A percentile compares a stretch with the other conserved stretches of the same genome.
These are phyloP conservation scores for Crenuchus spilurus DNA, from an alignment of 2,797 vertebrate species.

Conservation along the genomic window DNA sequence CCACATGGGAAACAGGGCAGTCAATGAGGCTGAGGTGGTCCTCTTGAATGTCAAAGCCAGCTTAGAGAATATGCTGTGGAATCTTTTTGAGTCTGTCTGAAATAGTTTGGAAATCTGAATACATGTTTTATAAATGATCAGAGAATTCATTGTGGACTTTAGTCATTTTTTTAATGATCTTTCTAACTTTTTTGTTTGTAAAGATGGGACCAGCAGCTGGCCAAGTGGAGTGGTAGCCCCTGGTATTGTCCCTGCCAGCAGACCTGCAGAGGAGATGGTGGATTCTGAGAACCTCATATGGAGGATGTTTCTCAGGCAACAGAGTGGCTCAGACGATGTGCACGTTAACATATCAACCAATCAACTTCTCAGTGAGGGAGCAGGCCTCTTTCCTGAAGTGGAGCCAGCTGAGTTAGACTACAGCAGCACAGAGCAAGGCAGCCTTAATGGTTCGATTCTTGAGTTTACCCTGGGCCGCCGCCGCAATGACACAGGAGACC, in stretches of 20 bases:
- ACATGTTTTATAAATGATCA: neutral
- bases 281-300: constrained; percentile 87
- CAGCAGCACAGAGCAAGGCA: constrained; percentile 70
- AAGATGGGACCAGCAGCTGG: constrained; percentile 84
- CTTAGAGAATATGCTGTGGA: constrained; percentile 18
- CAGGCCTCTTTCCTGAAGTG: constrained; percentile 71
- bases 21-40: constrained; percentile 31
- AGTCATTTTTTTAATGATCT: neutral
- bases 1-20: constrained; percentile 28
- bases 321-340: constrained; percentile 76
- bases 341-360: constrained; percentile 85
- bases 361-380: constrained; percentile 82
- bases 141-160: neutral
- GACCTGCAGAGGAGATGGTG: constrained; percentile 74
- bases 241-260: constrained; percentile 62
- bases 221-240: constrained; percentile 72
- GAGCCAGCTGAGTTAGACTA: constrained; percentile 79
- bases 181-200: constrained; percentile 26
- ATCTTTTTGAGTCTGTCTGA: constrained; percentile 4
- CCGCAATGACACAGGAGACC: constrained; percentile 83
- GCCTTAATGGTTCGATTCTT: constrained; percentile 81
- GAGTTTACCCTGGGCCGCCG: constrained; percentile 81
- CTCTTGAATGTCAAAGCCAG: constrained; percentile 9
- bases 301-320: constrained; percentile 78
- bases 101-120: constrained; percentile 10